Evolutionary conservation across 1,140 invertebrate species (phyloP).

Genomic region (Lasioglossum baleicum): DNA sequence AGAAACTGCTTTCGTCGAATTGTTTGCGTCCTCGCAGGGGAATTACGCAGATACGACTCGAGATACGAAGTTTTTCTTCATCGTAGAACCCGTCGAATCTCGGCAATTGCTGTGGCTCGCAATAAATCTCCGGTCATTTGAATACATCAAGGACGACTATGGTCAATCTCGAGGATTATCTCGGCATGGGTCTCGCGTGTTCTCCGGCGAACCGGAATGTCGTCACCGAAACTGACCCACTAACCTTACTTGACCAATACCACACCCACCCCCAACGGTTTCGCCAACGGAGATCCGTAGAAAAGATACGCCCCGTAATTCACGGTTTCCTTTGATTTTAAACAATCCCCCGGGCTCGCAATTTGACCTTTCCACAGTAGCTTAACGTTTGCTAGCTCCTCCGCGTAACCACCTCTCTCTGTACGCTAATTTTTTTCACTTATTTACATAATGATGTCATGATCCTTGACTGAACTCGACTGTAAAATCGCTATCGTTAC

Average conservation of each 20-base stretch:
- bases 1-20: neutral
- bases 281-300: slow-evolving; percentile 46
- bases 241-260: slow-evolving; percentile 75
- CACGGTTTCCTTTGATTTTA: slow-evolving; percentile 23
- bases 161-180: slow-evolving; percentile 69
- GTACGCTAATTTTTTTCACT: neutral
- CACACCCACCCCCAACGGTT: slow-evolving; percentile 22
- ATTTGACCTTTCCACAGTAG: slow-evolving; percentile 17
- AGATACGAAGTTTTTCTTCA: slow-evolving; percentile 18
- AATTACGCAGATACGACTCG: slow-evolving; percentile 1
- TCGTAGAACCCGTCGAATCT: neutral
- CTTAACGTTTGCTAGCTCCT: no score
- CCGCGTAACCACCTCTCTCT: neutral
- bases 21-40: neutral
- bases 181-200: slow-evolving; percentile 70
- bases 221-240: slow-evolving; percentile 73
- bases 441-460: neutral
- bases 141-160: slow-evolving; percentile 66
- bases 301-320: slow-evolving; percentile 51
- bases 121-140: slow-evolving; percentile 56
- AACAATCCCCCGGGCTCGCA: slow-evolving; percentile 14
- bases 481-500: neutral
- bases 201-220: slow-evolving; percentile 65
- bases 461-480: slow-evolving; percentile 1
- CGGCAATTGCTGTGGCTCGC: neutral